phyloP scores from a whole-genome alignment of 2,888 invertebrate species.

The Laspeyria flexula region DNA sequence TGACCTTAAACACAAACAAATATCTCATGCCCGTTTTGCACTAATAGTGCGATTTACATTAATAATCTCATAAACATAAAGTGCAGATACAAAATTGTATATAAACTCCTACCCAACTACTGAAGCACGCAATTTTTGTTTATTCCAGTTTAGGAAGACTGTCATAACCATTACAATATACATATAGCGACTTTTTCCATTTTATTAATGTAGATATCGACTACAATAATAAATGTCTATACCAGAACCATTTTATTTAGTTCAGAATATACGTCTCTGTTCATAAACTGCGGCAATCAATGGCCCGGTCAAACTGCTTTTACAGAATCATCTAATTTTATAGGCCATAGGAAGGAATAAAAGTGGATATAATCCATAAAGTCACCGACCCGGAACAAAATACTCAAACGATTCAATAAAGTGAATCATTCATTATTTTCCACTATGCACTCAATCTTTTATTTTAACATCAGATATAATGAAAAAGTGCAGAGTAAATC shows the following conservation, averaged over 20 bases:
- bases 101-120: too few species aligned
- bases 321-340: slow-evolving; percentile 22
- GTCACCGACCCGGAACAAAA: slow-evolving; percentile 13
- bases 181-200: not conserved
- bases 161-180: too few species aligned
- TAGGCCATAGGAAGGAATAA: slow-evolving; percentile 16
- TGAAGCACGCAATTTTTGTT: too few species aligned
- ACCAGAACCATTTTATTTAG: not conserved
- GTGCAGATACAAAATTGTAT: too few species aligned
- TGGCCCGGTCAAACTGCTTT: slow-evolving; percentile 15
- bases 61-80: too few species aligned
- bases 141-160: too few species aligned
- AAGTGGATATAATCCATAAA: slow-evolving; percentile 29
- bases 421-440: slow-evolving; percentile 23
- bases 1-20: too few species aligned
- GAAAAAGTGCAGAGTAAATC: too few species aligned
- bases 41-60: too few species aligned
- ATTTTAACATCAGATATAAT: not conserved
- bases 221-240: not conserved
- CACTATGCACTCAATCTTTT: not conserved
- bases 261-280: not conserved
- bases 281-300: slow-evolving; percentile 15
- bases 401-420: slow-evolving; percentile 11
- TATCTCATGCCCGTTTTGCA: too few species aligned
- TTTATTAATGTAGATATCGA: not conserved